Evolutionary conservation across 2,888 invertebrate species (phyloP), one percentile per base, ranked within the genome.

Genomic region (Arge pagana): DNA sequence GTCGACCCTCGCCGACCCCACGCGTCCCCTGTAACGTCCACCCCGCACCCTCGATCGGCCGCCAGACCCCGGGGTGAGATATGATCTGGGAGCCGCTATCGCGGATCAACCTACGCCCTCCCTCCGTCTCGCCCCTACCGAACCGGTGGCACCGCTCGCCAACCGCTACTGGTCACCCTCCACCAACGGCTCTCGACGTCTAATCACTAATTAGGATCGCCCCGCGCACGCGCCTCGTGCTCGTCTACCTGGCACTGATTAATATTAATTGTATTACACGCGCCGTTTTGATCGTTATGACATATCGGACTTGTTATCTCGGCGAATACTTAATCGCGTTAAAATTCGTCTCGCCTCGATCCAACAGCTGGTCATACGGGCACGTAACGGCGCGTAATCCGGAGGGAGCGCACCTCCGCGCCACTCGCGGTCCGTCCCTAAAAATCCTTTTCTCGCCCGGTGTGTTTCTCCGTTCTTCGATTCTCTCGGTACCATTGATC

Each of bases 131-230:
- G 30, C 31, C 50, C 37, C 62, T 65, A 60, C 61, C 62, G 59
- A 60, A 57, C 55, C 40, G 23, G 24, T 40, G 26, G 31, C 36
- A 19, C 26, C 53, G 50, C 50, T 53, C 54, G 42, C 53, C 54
- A 33, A 50, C 57, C 42, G 57, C 54, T 55, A 55, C 60, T 57
- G 59, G 58, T 41, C 49, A 21, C 52, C 52, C 56, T 51, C 42
- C 52, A 54, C 53, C 53, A 35, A n/a, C 43, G 30, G 11, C 2
- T 11, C 31, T 6, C 11, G 31, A 11, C 18, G 40, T 55, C 64
- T 65, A 66, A 69, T 69, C 68, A 65, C 63, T 69, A 67, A 70
- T 70, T 66, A 68, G 65, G 65, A 70, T 71, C 67, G 56, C 58
- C 55, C 55, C 52, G 54, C 59, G 58, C 60, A 58, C 54, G 61